Conservation (phyloP, 2,113 vertebrate genomes). For the Megaceryle maxima region DNA sequence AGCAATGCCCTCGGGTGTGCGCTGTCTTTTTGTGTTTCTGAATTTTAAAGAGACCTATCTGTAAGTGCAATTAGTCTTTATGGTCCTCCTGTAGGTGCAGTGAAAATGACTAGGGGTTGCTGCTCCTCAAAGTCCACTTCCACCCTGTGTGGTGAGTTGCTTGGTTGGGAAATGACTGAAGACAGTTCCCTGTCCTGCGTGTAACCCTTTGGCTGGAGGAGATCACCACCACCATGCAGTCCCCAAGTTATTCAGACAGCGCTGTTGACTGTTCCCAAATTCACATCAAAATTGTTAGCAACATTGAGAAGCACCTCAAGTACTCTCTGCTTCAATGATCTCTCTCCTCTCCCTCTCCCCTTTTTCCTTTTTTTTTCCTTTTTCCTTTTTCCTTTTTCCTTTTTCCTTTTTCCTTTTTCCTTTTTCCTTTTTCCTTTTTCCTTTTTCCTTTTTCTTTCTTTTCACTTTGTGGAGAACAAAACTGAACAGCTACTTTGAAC, state of each 20-base stretch:
- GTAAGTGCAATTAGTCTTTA: background rate
- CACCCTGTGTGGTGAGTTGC: background rate
- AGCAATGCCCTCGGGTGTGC: background rate
- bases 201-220: background rate
- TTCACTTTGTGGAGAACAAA: background rate
- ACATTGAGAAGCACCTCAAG: background rate
- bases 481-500: background rate
- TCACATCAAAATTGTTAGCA: background rate
- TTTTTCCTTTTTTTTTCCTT: background rate
- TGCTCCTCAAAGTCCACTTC: background rate
- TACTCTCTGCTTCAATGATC: background rate
- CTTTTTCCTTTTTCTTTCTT: background rate
- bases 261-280: background rate
- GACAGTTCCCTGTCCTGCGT: background rate
- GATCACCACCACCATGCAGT: fast-evolving
- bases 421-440: too few species aligned
- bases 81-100: fast-evolving
- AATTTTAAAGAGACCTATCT: background rate
- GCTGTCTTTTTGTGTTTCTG: background rate
- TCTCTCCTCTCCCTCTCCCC: too few species aligned
- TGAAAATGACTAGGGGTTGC: background rate
- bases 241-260: background rate
- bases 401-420: background rate
- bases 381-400: too few species aligned
- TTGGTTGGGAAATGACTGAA: background rate